Evolutionary conservation across 2,888 invertebrate species (phyloP), one percentile per base, ranked within the genome.

Genomic region (Pheosia tremula): DNA sequence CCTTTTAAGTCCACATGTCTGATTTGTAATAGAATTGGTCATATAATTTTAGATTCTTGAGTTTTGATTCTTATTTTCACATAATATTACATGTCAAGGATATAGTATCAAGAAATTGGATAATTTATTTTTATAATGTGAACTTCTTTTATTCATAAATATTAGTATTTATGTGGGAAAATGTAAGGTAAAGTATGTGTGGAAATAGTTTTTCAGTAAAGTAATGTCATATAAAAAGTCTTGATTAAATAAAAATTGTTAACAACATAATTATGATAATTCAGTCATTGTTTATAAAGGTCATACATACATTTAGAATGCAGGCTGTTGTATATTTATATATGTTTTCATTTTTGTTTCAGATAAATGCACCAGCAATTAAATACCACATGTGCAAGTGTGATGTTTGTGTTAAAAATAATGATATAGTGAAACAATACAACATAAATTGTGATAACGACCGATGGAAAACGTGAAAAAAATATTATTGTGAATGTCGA

Each of bases 301-400:
- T 54, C 10, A n/a, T 54, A 54, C 24, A 24, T 24, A 61, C 53
- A 61, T 56, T 59, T 54, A 52, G 57, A 13, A 39, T 50, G 36
- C 24, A 24, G 24, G 24, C 13, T 24, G 36, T 9, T 45, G n/a
- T 58, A 6, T 55, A 43, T 41, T 38, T 52, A 53, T 47, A 59
- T 37, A 53, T 63, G 58, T 60, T 61, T 65, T 71, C 76, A 66
- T 64, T 71, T 71, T 87, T 89, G 87, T 91, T 92, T 79, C 91
- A 92, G 92, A 84, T 88, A 70, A 82, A 84, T 81, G 78, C 75
- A 80, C 71, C 72, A 75, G 84, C 82, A 81, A 85, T 84, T 78
- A 86, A 87, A 87, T 80, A 82, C 83, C 79, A 83, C 81, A 84
- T 86, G 90, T 90, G 87, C 80, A 82, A 85, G 85, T 86, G 90